Conservation (phyloP, 2,797 vertebrate genomes). For the Carcharodon carcharias region DNA sequence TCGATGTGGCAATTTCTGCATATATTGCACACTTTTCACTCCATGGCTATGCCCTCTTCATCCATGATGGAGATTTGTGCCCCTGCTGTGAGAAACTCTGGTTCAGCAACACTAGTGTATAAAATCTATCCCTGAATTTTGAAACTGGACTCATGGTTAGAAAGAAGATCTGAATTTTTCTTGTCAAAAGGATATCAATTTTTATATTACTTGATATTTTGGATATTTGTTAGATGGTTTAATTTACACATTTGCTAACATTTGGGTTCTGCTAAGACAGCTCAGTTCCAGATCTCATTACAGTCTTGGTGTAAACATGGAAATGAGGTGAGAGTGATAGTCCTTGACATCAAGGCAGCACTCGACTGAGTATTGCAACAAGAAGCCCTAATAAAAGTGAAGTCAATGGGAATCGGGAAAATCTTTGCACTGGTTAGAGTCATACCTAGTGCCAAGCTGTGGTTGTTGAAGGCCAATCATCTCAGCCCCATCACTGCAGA, state of each 20-base stretch:
- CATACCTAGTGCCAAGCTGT: neutral
- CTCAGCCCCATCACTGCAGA: too few relatives aligned
- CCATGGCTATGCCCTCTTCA: neutral
- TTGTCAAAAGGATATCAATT: neutral
- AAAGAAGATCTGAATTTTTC: neutral
- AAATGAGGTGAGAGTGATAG: neutral
- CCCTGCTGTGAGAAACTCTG: neutral
- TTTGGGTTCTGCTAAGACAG: neutral
- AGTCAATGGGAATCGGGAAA: neutral
- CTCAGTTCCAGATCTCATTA: neutral
- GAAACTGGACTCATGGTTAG: neutral
- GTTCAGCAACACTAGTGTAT: neutral
- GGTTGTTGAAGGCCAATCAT: too few relatives aligned
- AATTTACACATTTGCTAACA: neutral
- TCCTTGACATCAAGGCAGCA: neutral
- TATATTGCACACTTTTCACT: neutral
- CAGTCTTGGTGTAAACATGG: neutral
- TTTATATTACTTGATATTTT: neutral
- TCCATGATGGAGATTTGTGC: neutral
- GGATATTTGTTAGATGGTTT: neutral
- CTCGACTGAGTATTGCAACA: neutral
- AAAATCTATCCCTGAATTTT: neutral
- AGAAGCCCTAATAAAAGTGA: neutral
- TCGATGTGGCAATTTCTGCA: neutral
- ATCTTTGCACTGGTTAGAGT: neutral